Evolutionary conservation across 2,888 invertebrate species (phyloP).

Genomic region (Keiferia lycopersicella): DNA sequence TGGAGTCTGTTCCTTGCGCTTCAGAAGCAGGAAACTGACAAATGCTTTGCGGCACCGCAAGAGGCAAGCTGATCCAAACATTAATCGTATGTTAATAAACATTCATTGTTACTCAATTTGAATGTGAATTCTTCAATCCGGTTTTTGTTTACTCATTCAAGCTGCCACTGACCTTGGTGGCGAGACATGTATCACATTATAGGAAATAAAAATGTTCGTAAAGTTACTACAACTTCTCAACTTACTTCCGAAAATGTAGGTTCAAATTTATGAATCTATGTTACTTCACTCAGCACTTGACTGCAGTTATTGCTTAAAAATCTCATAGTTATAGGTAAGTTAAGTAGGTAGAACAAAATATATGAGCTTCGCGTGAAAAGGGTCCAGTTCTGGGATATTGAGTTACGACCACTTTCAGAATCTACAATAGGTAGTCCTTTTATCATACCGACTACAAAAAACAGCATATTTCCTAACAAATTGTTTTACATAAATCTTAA

Average conservation of each 20-base stretch:
- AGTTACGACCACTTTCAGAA: too few species aligned
- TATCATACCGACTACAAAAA: too few species aligned
- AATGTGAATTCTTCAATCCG: constrained; percentile 65
- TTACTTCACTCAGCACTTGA: too few species aligned
- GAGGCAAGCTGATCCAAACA: constrained; percentile 44
- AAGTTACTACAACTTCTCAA: background rate
- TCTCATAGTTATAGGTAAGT: too few species aligned
- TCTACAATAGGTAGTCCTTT: too few species aligned
- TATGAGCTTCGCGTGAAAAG: too few species aligned
- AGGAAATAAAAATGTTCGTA: constrained; percentile 19
- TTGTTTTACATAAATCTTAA: too few species aligned
- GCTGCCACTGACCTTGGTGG: constrained; percentile 66
- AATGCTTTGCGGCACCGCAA: constrained; percentile 51
- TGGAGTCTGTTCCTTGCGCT: constrained; percentile 48
- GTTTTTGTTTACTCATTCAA: constrained; percentile 69
- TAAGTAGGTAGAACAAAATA: too few species aligned
- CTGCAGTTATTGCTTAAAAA: too few species aligned
- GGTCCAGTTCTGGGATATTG: too few species aligned
- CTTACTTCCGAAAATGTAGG: background rate
- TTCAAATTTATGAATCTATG: too few species aligned
- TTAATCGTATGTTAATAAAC: constrained; percentile 53
- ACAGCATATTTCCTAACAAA: too few species aligned
- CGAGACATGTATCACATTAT: constrained; percentile 40
- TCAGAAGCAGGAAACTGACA: constrained; percentile 55
- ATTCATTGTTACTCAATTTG: constrained; percentile 56